Conservation (phyloP, 2,888 invertebrate genomes). For the Chamaedrilus cognettii region DNA sequence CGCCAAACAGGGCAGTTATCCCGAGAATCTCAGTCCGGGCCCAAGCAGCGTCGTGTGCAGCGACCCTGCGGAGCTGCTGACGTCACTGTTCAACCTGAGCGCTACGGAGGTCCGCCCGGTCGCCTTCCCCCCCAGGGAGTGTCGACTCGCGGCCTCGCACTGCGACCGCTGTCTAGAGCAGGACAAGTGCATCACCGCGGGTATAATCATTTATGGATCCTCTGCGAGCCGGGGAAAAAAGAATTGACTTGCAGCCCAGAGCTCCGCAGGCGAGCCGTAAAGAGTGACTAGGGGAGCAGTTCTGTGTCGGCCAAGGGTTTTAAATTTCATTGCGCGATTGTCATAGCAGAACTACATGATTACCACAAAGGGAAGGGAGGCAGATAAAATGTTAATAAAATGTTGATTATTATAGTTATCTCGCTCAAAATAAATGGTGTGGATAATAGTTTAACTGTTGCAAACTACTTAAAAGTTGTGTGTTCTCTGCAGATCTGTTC, state of each 20-base stretch:
- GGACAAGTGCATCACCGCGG: constrained; percentile 7
- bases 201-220: not conserved
- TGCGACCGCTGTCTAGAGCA: constrained; percentile 36
- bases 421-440: too few relatives aligned
- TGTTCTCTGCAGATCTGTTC: constrained; percentile 29
- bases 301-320: too few relatives aligned
- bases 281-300: too few relatives aligned
- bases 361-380: too few relatives aligned
- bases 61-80: constrained; percentile 44
- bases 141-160: constrained; percentile 38
- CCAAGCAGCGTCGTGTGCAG: constrained; percentile 51
- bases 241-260: too few relatives aligned
- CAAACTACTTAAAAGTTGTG: not conserved
- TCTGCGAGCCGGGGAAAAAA: too few relatives aligned
- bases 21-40: constrained; percentile 27
- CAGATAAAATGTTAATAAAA: too few relatives aligned
- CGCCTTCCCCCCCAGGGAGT: constrained; percentile 45
- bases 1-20: constrained; percentile 37
- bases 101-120: constrained; percentile 42
- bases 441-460: not conserved
- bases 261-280: too few relatives aligned
- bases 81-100: constrained; percentile 44
- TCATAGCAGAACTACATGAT: too few relatives aligned
- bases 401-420: too few relatives aligned
- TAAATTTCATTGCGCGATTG: too few relatives aligned